Conservation (phyloP, 1,140 invertebrate genomes). For the Ditylenchus dipsaci region DNA sequence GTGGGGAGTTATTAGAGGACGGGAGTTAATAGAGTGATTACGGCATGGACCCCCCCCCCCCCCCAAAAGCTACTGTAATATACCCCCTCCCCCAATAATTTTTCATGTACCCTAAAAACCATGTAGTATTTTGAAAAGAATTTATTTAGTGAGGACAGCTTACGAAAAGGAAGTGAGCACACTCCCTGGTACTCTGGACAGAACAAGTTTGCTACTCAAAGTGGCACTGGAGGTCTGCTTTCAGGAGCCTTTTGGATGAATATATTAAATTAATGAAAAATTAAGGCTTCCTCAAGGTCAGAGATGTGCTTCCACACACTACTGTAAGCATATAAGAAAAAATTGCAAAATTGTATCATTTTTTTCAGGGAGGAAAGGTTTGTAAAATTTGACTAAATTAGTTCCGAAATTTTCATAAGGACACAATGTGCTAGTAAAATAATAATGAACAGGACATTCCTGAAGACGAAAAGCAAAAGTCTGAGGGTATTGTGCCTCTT, state of each 20-base stretch:
- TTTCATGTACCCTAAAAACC: no score
- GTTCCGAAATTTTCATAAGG: no score
- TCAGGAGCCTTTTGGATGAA: conserved; percentile 55
- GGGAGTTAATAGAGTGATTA: no score
- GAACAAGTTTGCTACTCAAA: conserved; percentile 57
- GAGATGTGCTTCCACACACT: conserved; percentile 57
- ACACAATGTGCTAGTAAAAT: no score
- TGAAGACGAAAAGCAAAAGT: conserved; percentile 37
- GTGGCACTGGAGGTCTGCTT: conserved; percentile 42
- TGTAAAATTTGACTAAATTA: no score
- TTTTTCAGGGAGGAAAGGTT: conserved; percentile 1
- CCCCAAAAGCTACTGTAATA: no score
- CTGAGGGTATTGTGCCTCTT: conserved; percentile 42
- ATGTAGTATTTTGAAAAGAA: no score
- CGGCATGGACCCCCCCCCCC: no score
- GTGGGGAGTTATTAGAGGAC: no score
- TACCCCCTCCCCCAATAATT: no score
- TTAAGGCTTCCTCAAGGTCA: conserved; percentile 52
- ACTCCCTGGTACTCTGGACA: conserved; percentile 58
- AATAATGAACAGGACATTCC: conserved; percentile 53
- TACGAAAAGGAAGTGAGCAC: conserved; percentile 51
- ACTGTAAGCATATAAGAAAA: conserved; percentile 31
- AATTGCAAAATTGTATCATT: no score
- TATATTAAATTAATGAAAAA: neutral
- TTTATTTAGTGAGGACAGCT: conserved; percentile 50